phyloP scores from a whole-genome alignment of 2,888 invertebrate species.

The Conus canariensis region DNA sequence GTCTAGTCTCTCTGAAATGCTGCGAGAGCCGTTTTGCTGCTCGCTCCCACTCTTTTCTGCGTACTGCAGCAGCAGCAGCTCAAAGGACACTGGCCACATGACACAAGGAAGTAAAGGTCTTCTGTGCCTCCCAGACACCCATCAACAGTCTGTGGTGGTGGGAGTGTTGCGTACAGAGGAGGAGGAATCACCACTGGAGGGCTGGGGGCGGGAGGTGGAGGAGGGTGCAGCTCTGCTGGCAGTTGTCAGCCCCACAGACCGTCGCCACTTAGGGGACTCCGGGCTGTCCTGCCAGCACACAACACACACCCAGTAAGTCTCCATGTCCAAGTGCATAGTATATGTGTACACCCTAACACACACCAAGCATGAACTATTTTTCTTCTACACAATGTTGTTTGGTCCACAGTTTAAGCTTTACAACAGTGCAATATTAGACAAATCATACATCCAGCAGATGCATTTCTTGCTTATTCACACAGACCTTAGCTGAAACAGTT shows the following conservation, averaged over 20 bases:
- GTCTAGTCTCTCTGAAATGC: background rate
- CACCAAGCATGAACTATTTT: too few species aligned
- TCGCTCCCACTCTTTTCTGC: background rate
- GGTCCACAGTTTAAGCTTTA: too few species aligned
- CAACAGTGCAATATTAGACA: too few species aligned
- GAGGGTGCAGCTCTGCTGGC: background rate
- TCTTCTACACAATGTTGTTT: too few species aligned
- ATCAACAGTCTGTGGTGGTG: conserved; percentile 42
- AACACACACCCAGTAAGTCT: background rate
- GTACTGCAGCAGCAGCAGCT: background rate
- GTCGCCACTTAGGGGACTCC: conserved; percentile 82
- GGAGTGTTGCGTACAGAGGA: conserved; percentile 38
- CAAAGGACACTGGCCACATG: background rate
- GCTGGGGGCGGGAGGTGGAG: conserved; percentile 80
- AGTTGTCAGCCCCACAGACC: conserved; percentile 84
- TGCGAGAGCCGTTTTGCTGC: background rate
- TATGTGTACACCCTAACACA: too few species aligned
- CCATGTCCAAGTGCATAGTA: too few species aligned
- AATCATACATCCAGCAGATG: too few species aligned
- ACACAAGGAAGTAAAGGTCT: background rate
- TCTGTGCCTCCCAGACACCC: background rate
- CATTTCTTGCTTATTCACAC: too few species aligned
- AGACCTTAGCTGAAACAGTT: too few species aligned
- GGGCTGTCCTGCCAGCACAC: conserved; percentile 56
- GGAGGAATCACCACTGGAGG: conserved; percentile 29